Conservation (phyloP, 2,797 vertebrate species). For the Phalloptychus januarius region DNA sequence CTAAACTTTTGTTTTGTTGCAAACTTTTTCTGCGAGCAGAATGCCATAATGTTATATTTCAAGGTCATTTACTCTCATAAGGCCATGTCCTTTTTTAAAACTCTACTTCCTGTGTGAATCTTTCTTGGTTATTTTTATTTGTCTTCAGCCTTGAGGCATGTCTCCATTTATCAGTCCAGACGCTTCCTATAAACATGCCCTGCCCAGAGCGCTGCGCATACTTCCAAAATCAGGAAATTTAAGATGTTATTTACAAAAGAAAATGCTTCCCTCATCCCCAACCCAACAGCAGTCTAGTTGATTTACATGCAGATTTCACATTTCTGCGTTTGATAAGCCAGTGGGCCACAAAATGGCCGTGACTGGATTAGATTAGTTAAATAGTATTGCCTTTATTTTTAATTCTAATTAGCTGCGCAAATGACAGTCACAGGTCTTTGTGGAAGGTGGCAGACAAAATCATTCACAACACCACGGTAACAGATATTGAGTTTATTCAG, state of each 20-base stretch:
- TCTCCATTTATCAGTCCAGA: background rate
- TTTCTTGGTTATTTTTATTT: background rate
- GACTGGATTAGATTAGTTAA: background rate
- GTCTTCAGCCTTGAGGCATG: background rate
- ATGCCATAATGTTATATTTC: background rate
- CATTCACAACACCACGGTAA: background rate
- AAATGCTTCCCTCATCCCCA: background rate
- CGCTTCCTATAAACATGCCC: background rate
- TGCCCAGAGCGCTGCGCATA: background rate
- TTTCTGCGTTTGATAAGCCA: background rate
- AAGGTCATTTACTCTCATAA: background rate
- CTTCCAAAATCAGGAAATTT: background rate
- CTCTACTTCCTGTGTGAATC: background rate
- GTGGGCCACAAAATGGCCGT: background rate
- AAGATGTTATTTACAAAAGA: background rate
- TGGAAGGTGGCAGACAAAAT: background rate
- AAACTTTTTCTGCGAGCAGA: background rate
- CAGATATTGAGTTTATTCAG: background rate
- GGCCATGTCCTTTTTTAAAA: background rate
- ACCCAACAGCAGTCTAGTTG: background rate
- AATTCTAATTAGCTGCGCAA: background rate
- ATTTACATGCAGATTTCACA: background rate
- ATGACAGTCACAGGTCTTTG: background rate
- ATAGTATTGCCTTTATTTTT: background rate
- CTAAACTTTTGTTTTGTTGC: background rate